Base-by-base conservation (phyloP, 2,113 vertebrate genomes). In the Herpetotheres cachinnans region DNA sequence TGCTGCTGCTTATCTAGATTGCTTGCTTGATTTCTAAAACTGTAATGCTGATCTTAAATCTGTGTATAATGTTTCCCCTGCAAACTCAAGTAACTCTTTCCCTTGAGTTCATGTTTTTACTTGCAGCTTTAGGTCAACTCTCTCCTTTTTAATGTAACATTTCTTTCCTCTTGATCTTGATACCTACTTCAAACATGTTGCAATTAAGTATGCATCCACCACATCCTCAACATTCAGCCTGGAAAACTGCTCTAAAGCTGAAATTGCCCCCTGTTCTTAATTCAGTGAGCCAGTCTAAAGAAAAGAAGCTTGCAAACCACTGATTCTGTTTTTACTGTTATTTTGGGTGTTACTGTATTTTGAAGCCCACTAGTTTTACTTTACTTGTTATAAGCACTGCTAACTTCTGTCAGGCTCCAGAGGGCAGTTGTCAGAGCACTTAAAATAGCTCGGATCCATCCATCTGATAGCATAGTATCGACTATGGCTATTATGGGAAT, bases 1-100 rank as follows among this genome's bases (percentile, higher is more conserved):
- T 84, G 83, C 65, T 76, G 61, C 86, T 95, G 54, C 91, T 97
- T 89, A 89, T 85, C 93, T 77, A 30, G 65, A 56, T 74, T 88
- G 55, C 77, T 90, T 73, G 50, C 62, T 95, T 86, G 19, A 4
- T 72, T 90, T 82, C 54, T 54, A 66, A 65, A 91, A 69, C 44
- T 56, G 0, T 73, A 87, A 77, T 49, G 34, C 58, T 87, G 62
- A 69, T 96, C 77, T 85, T 89, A 95, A 79, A 85, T 95, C 83
- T 87, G 27, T 77, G 66, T 89, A 4, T 67, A 78, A 86, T 72
- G 27, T 61, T 82, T 91, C 61, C 66, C 66, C 25, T 89, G 55
- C 36, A 62, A 91, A n/a, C 69, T 89, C 77, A 92, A 86, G 95
- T 85, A 86, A 5, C 61, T 83, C 55, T 82, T 78, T 86, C 91